Evolutionary conservation across 2,888 invertebrate genomes (phyloP), one percentile per base, ranked within the genome.

Genomic region (Oeneis ivallda): DNA sequence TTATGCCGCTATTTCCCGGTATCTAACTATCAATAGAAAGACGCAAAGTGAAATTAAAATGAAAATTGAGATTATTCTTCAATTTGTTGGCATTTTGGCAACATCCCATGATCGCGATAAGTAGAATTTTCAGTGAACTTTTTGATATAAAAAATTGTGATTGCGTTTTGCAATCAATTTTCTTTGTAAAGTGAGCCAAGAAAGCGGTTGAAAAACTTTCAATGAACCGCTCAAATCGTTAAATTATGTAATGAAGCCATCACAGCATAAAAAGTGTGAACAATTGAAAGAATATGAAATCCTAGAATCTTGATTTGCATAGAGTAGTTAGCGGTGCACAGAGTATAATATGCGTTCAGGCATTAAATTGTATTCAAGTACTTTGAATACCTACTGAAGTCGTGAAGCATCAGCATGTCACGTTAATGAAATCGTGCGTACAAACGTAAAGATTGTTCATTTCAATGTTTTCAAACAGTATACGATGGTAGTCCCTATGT

Each of bases 21-120:
- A 13, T 17, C 6, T 56, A 56, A 37, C 5, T 15, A 15, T 8
- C 26, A 56, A 41, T 10, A 56, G n/a, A n/a, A n/a, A n/a, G 19
- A 7, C 15, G 34, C 13, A 13, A 19, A 39, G 41, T 41, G 19
- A 56, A 56, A 56, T 39, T 41, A 8, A 19, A 56, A 41, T 13
- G 56, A 56, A 56, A 56, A 13, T 56, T 15, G 41, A 17, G 13
- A 19, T 19, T 13, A 19, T n/a, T 54, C 4, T 56, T n/a, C 19
- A 41, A 56, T 56, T 41, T 41, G 19, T 56, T 41, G 56, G 56
- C 56, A 56, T 41, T 11, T 56, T 41, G 56, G 56, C 56, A 56
- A 19, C 56, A 39, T 17, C 11, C 37, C 9, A 34, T 4, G 5
- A 41, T 8, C 7, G 39, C 39, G 37, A 26, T 4, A 17, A 53